Percentiles rank a stretch among this genome's conserved stretches.
phyloP scores from a whole-genome alignment of 2,797 vertebrate genomes.

The Sebastes trivittatus region DNA sequence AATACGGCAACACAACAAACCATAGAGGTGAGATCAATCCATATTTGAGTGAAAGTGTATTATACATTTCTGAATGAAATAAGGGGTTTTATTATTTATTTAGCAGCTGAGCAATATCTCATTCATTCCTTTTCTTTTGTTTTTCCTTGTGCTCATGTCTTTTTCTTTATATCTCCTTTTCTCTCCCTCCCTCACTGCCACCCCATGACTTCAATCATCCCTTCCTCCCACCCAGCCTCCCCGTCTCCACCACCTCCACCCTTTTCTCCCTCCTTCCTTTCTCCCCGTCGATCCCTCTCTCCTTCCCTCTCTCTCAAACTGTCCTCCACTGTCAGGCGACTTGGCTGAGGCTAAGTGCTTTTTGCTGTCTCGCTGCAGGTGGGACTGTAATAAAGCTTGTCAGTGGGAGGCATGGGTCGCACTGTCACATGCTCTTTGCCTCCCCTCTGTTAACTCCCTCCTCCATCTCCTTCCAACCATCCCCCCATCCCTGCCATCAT shows the following conservation, averaged over 20 bases:
- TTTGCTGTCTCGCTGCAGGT: conserved; percentile 79
- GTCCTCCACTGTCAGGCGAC: conserved; percentile 60
- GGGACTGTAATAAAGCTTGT: conserved; percentile 81
- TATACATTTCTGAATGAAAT: neutral
- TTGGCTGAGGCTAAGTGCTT: conserved; percentile 79
- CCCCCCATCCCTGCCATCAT: neutral
- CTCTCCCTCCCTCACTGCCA: conserved; percentile 2
- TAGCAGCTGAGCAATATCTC: neutral
- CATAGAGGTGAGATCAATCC: neutral
- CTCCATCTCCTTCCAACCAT: conserved; percentile 27
- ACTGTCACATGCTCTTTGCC: conserved; percentile 76
- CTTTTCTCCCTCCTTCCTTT: conserved; percentile 7
- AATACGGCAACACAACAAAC: neutral
- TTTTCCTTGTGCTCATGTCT: neutral
- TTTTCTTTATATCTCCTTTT: conserved; percentile 2
- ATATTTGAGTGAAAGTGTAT: neutral
- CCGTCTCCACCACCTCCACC: conserved; percentile 16
- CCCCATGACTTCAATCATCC: conserved; percentile 42
- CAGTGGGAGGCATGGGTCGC: conserved; percentile 72
- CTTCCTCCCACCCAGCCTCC: conserved; percentile 6
- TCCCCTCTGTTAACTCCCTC: conserved; percentile 63
- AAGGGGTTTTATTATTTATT: neutral
- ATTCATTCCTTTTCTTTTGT: neutral
- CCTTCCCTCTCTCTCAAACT: conserved; percentile 40
- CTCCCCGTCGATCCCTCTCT: conserved; percentile 28